These are phyloP conservation scores for Ennomos fuscantarius DNA, from an alignment of 2,888 invertebrate species.

Conservation along the genomic window DNA sequence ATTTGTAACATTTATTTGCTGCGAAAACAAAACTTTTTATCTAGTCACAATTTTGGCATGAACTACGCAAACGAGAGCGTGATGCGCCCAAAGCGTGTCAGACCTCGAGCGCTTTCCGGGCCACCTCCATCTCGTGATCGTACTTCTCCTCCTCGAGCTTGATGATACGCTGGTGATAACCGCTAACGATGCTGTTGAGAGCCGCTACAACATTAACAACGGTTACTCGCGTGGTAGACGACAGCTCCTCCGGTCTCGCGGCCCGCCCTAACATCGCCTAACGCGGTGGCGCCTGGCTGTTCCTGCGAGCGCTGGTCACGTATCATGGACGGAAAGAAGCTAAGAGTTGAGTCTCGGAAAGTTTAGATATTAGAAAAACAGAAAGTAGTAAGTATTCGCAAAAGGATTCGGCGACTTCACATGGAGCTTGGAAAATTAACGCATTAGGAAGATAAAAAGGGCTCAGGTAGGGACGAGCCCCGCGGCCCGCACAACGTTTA, in stretches of 20 bases:
- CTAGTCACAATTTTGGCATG: constrained; percentile 82
- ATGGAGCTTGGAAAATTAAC: constrained; percentile 73
- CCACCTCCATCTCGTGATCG: constrained; percentile 98
- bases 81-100: constrained; percentile 80
- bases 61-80: constrained; percentile 80
- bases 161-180: constrained; percentile 93
- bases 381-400: constrained; percentile 68
- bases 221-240: constrained; percentile 58
- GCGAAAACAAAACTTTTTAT: constrained; percentile 77
- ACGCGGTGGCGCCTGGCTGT: constrained; percentile 7
- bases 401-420: constrained; percentile 65
- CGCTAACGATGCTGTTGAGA: constrained; percentile 89
- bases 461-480: constrained; percentile 46
- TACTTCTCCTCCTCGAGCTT: constrained; percentile 96
- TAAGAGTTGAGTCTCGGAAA: constrained; percentile 66
- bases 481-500: constrained; percentile 58
- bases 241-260: constrained; percentile 1
- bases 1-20: constrained; percentile 70
- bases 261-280: constrained; percentile 28
- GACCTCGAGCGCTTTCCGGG: constrained; percentile 98
- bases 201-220: constrained; percentile 85
- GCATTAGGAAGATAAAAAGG: constrained; percentile 66
- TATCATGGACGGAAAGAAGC: constrained; percentile 64
- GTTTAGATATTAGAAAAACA: constrained; percentile 61
- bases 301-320: constrained; percentile 48